phyloP scores from a whole-genome alignment of 2,888 invertebrate genomes.

The Caenorhabditis becei region DNA sequence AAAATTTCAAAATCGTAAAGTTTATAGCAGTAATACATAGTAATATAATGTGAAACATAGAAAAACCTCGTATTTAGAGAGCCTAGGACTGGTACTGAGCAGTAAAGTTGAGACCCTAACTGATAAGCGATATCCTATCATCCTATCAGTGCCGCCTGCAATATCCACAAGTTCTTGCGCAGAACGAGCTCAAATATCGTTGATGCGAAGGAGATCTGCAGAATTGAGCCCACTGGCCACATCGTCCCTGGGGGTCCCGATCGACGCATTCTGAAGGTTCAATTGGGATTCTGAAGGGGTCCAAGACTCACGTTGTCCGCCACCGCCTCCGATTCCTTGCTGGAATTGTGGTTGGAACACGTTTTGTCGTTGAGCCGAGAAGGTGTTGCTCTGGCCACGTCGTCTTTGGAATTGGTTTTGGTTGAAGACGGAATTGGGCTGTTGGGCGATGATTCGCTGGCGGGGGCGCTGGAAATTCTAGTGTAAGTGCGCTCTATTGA shows the following conservation, averaged over 20 bases:
- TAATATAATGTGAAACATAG: no score
- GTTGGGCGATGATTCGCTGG: constrained; percentile 54
- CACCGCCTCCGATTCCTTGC: constrained; percentile 24
- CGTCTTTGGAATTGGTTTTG: constrained; percentile 29
- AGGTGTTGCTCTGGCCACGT: constrained; percentile 53
- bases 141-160: constrained; percentile 42
- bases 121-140: neutral
- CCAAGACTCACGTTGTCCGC: constrained; percentile 35
- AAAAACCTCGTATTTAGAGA: constrained; percentile 33
- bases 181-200: constrained; percentile 60
- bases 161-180: constrained; percentile 65
- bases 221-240: constrained; percentile 71
- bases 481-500: no score
- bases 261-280: constrained; percentile 72
- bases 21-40: constrained; percentile 8
- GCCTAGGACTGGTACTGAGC: constrained; percentile 18
- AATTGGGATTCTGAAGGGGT: neutral
- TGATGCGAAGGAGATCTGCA: constrained; percentile 67
- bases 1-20: no score
- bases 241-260: constrained; percentile 67
- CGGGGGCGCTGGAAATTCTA: constrained; percentile 36
- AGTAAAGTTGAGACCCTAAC: constrained; percentile 31
- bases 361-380: constrained; percentile 31
- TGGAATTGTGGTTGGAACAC: constrained; percentile 36
- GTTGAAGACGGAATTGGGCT: constrained; percentile 46